Evolutionary conservation across 2,888 invertebrate genomes (phyloP), one percentile per base, ranked within the genome.

Genomic region (Drosophila barbarae): DNA sequence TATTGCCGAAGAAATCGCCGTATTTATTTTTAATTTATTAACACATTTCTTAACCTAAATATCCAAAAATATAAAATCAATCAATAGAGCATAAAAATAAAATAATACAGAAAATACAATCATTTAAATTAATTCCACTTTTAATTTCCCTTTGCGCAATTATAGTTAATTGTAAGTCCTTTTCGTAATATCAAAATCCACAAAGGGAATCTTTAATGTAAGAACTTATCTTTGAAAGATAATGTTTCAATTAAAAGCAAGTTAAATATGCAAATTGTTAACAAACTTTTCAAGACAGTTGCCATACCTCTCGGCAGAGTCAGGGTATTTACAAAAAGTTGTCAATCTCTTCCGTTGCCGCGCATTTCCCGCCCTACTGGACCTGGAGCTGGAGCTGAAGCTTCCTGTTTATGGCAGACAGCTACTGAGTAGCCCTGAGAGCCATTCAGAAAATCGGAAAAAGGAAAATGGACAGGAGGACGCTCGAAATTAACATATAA

Each of bases 401-500:
- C 26, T 26, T 53, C 49, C 69, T 56, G 56, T 65, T 65, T 56
- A 55, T 56, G 55, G 36, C 65, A 56, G 65, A 21, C 36, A 39
- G 44, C 64, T 46, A 51, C 64, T 64, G 64, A 50, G 44, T 65
- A 55, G 65, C 56, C 39, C 28, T 47, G 65, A 69, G 50, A 63
- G 55, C 44, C 56, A 41, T 52, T 69, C 46, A 39, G 54, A 41
- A 63, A 64, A 35, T 32, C 38, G 57, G 57, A 42, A 38, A 30
- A 52, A 53, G 35, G 21, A 63, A 59, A 60, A 58, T 23, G 64
- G 18, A 64, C 38, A 51, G 21, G 64, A 18, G 47, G 41, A 34
- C 41, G 21, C 36, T 59, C 47, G 10, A 69, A 69, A 69, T 71
- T 71, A 69, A 69, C 71, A 56, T 56, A 44, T 47, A 42, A 53